Evolutionary conservation across 1,140 invertebrate species (phyloP), one percentile per base, ranked within the genome.

Genomic region (Solen grandis): DNA sequence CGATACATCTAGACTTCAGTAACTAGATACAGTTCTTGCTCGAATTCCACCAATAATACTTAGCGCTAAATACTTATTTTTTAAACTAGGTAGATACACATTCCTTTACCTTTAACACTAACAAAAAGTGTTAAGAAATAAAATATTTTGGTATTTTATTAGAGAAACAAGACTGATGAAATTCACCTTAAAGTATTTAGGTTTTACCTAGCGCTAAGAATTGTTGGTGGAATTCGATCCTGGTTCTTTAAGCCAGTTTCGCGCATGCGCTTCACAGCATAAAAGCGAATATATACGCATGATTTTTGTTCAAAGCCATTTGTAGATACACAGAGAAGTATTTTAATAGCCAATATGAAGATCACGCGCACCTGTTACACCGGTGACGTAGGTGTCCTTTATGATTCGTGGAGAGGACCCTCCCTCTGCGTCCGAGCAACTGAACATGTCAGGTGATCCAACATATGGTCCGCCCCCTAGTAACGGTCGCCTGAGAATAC

Each of bases 371-470:
- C 8, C 22, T 63, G 25, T 22, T 14, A 16, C 50, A 66, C 62
- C 62, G 38, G 62, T 46, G 1, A 5, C 19, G n/a, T 66, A 41
- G 33, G 2, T 57, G 38, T 70, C 68, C n/a, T 57, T 70, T 2
- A 19, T 8, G 14, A 4, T 31, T 13, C 57, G 29, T 10, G 50
- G 1, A 25, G 68, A 27, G 27, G 68, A 52, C 4, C 0, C 29
- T 5, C 27, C 31, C 16, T 70, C 68, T 22, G 35, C 29, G 38
- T 70, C 68, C 8, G 68, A 70, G 29, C 27, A 19, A n/a, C 41
- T 27, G 31, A 22, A 66, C 22, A 13, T 50, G 13, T 31, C 31
- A 36, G 68, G 52, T 13, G 68, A n/a, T 55, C 2, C 31, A 70
- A 8, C 52, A 70, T 35, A 31, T 27, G 14, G 27, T 66, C 19